Base-by-base conservation (phyloP, 1,140 invertebrate species). In the Drosophila punjabiensis region DNA sequence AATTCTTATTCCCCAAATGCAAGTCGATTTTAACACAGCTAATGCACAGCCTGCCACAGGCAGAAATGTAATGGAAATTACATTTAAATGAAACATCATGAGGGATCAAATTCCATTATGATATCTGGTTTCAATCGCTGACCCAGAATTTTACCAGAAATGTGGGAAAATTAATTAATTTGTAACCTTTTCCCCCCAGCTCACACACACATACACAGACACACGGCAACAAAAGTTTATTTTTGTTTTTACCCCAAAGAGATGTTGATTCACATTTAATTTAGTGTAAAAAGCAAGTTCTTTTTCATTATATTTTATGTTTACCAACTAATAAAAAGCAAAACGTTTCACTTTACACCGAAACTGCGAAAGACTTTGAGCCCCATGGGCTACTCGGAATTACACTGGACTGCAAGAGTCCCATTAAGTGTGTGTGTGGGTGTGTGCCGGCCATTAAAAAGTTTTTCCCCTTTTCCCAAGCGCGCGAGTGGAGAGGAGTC, bases 361-460 rank as follows among this genome's bases (percentile, higher is more conserved):
- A 71, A 71, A 79, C 66, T 79, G 71, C 62, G 60, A 65, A 79
- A 79, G 68, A 79, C 77, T 80, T 73, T 78, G 65, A 70, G 65
- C 74, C 73, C 70, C 71, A 53, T 62, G 71, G 68, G 70, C 50
- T 28, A 63, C 68, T 67, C 33, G 28, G 65, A 69, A 58, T 71
- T 71, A 71, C 68, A 71, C 68, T 71, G 68, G 65, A 66, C 68
- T 37, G 53, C 35, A 52, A 48, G 56, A 80, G 71, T 75, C 63
- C 84, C 78, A 85, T 85, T 79, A 89, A 89, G 65, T 55, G 62
- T 43, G 62, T 14, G 60, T 32, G 62, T 75, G 81, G 16, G 33
- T 39, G 80, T 53, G 77, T 52, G 69, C 64, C 60, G 84, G 70
- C 84, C 85, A 88, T 88, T 88, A 88, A 88, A 88, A 88, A 89